phyloP scores from a whole-genome alignment of 2,113 vertebrate genomes.

The Megaceryle torquata region DNA sequence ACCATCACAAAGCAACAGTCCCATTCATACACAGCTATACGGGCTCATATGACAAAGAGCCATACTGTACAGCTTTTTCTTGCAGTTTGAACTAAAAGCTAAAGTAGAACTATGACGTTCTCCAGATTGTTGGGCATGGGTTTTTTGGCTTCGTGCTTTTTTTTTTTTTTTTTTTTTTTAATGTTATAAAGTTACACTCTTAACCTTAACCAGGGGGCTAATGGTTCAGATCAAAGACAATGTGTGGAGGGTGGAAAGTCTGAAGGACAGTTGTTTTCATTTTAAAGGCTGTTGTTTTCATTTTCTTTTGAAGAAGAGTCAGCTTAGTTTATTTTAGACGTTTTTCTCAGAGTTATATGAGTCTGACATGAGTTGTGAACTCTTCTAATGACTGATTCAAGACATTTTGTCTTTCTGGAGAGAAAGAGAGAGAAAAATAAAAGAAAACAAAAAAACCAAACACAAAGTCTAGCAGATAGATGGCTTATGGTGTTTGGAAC shows the following conservation, averaged over 20 bases:
- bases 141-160: background rate
- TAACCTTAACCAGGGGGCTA: background rate
- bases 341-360: background rate
- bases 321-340: constrained; percentile 43
- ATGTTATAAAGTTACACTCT: background rate
- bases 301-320: constrained; percentile 53
- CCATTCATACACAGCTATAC: background rate
- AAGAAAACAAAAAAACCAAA: background rate
- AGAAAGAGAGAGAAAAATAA: background rate
- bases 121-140: background rate
- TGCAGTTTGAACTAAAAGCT: background rate
- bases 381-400: constrained; percentile 7
- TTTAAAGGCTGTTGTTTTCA: constrained; percentile 21
- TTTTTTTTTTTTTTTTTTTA: background rate
- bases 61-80: background rate
- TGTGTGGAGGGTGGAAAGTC: background rate
- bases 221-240: background rate
- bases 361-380: constrained; percentile 24
- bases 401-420: background rate
- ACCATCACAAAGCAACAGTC: background rate
- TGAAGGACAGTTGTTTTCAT: constrained; percentile 38
- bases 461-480: background rate
- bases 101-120: background rate
- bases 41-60: background rate
- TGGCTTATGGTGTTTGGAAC: background rate